Conservation (phyloP, 2,113 vertebrate species). For the Engraulis encrasicolus region DNA sequence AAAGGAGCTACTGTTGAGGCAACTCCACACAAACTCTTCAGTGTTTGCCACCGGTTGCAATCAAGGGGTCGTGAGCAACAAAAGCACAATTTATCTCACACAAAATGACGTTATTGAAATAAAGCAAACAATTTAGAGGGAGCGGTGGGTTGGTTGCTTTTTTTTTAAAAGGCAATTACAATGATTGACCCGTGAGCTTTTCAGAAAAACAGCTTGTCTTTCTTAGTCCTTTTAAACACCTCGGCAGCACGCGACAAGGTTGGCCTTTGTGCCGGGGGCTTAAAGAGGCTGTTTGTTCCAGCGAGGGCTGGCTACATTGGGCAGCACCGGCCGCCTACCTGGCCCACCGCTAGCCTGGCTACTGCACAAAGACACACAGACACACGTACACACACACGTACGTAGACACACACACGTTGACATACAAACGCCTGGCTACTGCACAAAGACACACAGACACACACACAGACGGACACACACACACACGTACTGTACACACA, state of each 20-base stretch:
- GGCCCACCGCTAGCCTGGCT: neutral
- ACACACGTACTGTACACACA: too few species aligned
- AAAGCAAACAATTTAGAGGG: neutral
- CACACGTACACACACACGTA: too few species aligned
- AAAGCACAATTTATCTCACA: neutral
- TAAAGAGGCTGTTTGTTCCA: slow-evolving; percentile 7
- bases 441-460: too few species aligned
- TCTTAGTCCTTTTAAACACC: slow-evolving; percentile 3
- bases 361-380: slow-evolving; percentile 7
- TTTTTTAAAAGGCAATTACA: neutral
- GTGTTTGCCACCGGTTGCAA: neutral
- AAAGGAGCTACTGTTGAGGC: neutral
- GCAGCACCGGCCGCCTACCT: too few species aligned
- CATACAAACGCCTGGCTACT: too few species aligned
- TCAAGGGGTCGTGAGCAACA: neutral
- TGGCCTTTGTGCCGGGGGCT: neutral
- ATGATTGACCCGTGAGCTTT: neutral
- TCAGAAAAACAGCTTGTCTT: neutral
- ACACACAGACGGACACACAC: too few species aligned
- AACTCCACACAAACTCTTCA: neutral
- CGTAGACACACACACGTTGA: too few species aligned
- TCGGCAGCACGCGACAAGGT: neutral
- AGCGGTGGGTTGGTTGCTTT: too few species aligned
- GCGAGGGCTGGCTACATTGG: too few species aligned
- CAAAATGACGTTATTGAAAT: neutral